Evolutionary conservation across 2,797 vertebrate species (phyloP), one percentile per base, ranked within the genome.

Genomic region (Pempheris klunzingeri): DNA sequence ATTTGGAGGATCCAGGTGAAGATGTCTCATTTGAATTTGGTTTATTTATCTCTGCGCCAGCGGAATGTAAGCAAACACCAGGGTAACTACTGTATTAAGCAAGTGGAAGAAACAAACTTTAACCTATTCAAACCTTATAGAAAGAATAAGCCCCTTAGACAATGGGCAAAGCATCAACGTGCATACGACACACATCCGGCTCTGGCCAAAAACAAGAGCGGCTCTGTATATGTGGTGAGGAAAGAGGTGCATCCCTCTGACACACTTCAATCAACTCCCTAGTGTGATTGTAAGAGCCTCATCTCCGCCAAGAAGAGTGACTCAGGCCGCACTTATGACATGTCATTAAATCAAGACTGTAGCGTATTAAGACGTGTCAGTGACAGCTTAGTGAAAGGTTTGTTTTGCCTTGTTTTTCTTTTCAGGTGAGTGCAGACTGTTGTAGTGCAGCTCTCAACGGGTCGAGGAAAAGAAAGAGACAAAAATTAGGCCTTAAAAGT

Each of bases 301-400:
- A 15, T 58, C 88, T 80, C 71, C 26, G 83, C 88, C 88, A 90
- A 86, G 77, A 82, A 59, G 63, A 34, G 68, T 91, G 90, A 90
- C 76, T 90, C 87, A 90, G 83, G 78, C 77, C 22, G 67, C 72
- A 59, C 77, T 70, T 69, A 36, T 74, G 85, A 85, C 87, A 73
- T 80, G 86, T 84, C 88, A 89, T 88, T 87, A 89, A 89, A 89
- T 88, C 80, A 81, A 62, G 67, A 22, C 77, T 66, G 84, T n/a
- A 71, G 83, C 64, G 88, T 88, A 91, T 90, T 87, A 89, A 84
- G 85, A 91, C 52, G 83, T 88, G 90, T 86, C 77, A 80, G 77
- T 90, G 89, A 92, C 86, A 89, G 87, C 79, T 70, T 24, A 81
- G 76, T 92, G 84, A 92, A 84, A 91, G 84, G 82, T 92, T 90